Conservation (phyloP, 2,797 vertebrate species). For the Schizopygopsis pylzovi region DNA sequence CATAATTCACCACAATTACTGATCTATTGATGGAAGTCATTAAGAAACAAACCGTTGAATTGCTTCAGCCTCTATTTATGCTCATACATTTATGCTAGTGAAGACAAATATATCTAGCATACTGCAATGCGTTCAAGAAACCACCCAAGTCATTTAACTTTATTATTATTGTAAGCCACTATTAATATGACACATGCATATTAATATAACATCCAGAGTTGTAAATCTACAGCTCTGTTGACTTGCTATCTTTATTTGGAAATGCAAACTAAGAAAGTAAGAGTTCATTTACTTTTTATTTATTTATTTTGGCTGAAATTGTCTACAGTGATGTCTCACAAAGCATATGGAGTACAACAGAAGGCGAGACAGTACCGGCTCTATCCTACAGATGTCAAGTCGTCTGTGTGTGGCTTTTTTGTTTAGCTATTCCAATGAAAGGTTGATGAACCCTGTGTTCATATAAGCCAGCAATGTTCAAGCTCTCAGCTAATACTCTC, state of each 20-base stretch:
- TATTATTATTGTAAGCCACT: conserved; percentile 35
- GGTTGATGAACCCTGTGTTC: conserved; percentile 23
- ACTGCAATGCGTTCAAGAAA: conserved; percentile 9
- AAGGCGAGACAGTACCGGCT: conserved; percentile 19
- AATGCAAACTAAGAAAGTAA: not conserved
- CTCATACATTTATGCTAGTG: not conserved
- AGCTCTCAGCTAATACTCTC: conserved; percentile 2
- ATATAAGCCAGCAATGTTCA: not conserved
- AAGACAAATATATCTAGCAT: conserved; percentile 15
- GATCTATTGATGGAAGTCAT: not conserved
- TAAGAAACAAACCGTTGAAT: conserved; percentile 18
- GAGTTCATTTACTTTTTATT: not conserved
- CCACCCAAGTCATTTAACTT: conserved; percentile 13
- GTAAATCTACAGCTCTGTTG: conserved; percentile 25
- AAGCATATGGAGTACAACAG: conserved; percentile 30
- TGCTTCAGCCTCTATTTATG: not conserved
- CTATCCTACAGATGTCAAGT: not conserved
- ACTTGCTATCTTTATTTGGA: conserved; percentile 5
- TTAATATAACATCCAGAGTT: conserved; percentile 10
- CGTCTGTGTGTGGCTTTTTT: conserved; percentile 22
- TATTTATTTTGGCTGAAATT: not conserved
- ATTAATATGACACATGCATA: conserved; percentile 23
- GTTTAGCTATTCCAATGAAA: conserved; percentile 10
- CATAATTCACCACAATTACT: not conserved
- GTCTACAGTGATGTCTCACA: conserved; percentile 18